Evolutionary conservation across 2,797 vertebrate species (phyloP).

Genomic region (Clarias laeviceps): DNA sequence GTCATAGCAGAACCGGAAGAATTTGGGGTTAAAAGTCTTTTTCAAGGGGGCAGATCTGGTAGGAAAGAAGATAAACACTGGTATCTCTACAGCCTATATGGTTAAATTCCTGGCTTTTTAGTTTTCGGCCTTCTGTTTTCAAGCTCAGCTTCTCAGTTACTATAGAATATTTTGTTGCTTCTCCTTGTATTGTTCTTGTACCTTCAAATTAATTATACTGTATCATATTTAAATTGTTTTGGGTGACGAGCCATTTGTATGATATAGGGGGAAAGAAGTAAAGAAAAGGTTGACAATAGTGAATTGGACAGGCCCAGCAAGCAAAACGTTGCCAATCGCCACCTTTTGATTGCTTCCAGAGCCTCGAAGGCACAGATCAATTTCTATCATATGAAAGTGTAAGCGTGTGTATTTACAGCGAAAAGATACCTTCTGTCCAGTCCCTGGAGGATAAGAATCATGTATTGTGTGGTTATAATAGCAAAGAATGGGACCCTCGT

Average conservation of each 20-base stretch:
- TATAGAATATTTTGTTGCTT: not conserved
- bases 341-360: conserved; percentile 73
- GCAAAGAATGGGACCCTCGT: conserved; percentile 3
- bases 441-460: not conserved
- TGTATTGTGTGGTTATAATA: not conserved
- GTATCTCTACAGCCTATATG: not conserved
- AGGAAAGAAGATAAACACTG: not conserved
- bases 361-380: conserved; percentile 62
- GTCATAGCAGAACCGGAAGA: not conserved
- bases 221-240: not conserved
- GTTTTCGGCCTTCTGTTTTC: not conserved
- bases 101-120: not conserved
- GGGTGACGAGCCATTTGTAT: not conserved
- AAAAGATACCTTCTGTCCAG: not conserved
- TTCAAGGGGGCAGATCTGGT: not conserved
- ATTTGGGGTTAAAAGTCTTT: not conserved
- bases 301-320: conserved; percentile 66
- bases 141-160: not conserved
- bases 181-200: not conserved
- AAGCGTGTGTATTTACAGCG: conserved; percentile 30
- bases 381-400: conserved; percentile 53
- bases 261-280: conserved; percentile 1
- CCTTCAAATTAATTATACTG: not conserved
- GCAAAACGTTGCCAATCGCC: conserved; percentile 71
- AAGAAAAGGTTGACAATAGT: conserved; percentile 60